Conservation (phyloP, 2,888 invertebrate species). For the Eilema griseolum region DNA sequence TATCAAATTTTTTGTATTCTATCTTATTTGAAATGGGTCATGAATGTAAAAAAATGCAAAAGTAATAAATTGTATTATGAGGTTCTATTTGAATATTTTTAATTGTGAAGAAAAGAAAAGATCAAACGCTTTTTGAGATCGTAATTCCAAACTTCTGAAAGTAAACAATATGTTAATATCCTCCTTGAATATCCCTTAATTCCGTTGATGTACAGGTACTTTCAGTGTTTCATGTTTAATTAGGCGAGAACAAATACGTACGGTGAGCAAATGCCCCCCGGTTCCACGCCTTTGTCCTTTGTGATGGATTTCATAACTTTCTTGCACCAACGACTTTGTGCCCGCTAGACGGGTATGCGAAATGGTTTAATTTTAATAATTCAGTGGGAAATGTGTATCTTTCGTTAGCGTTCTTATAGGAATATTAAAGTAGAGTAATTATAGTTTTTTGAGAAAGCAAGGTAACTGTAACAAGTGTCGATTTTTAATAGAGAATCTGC, state of each 20-base stretch:
- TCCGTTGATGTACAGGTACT: slow-evolving; percentile 66
- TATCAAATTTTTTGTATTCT: background rate
- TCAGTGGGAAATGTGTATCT: slow-evolving; percentile 67
- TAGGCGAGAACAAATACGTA: slow-evolving; percentile 84
- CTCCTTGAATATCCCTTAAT: slow-evolving; percentile 60
- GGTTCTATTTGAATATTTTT: background rate
- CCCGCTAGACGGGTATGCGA: slow-evolving; percentile 69
- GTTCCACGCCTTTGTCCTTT: slow-evolving; percentile 81
- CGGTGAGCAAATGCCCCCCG: slow-evolving; percentile 79
- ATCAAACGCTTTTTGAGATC: background rate
- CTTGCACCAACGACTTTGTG: slow-evolving; percentile 78
- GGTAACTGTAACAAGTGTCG: slow-evolving; percentile 14
- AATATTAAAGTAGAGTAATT: slow-evolving; percentile 43
- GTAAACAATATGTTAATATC: slow-evolving; percentile 56
- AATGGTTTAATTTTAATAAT: slow-evolving; percentile 81
- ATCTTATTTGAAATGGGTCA: background rate
- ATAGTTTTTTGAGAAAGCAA: slow-evolving; percentile 30
- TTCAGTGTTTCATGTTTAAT: slow-evolving; percentile 80
- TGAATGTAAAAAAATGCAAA: background rate
- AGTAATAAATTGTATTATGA: background rate
- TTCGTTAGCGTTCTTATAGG: slow-evolving; percentile 50
- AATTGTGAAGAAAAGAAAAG: background rate
- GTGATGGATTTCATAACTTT: slow-evolving; percentile 79
- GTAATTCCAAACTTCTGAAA: slow-evolving; percentile 20
- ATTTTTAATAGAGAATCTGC: background rate